Evolutionary conservation across 1,140 invertebrate genomes (phyloP).

Genomic region (Drusus annulatus): DNA sequence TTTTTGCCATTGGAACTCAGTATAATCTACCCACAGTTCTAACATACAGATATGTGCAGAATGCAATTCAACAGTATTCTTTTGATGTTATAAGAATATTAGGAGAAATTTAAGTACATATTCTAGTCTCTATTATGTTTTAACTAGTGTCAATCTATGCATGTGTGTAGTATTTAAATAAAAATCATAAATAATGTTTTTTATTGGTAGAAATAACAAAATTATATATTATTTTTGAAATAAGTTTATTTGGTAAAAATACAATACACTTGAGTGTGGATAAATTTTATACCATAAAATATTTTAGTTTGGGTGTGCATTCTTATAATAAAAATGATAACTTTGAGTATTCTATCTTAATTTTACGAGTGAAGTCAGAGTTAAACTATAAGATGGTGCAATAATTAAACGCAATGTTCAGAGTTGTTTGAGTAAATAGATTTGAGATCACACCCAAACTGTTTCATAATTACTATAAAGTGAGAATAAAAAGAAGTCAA

Average conservation of each 20-base stretch:
- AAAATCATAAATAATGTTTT: not conserved
- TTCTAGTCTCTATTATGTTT: too few relatives aligned
- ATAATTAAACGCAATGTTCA: not conserved
- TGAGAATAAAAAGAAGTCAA: too few relatives aligned
- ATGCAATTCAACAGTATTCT: too few relatives aligned
- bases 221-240: conserved; percentile 18
- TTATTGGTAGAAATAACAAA: not conserved
- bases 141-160: too few relatives aligned
- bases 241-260: conserved; percentile 42
- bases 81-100: too few relatives aligned
- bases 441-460: conserved; percentile 8
- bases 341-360: not conserved
- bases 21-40: too few relatives aligned
- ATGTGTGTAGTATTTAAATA: not conserved
- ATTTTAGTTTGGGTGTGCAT: conserved; percentile 21
- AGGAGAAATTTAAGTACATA: too few relatives aligned
- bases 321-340: not conserved
- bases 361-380: too few relatives aligned
- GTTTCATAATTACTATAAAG: not conserved
- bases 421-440: not conserved
- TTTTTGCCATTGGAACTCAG: too few relatives aligned
- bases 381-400: not conserved
- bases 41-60: too few relatives aligned
- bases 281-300: conserved; percentile 12
- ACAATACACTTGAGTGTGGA: conserved; percentile 31